These are phyloP conservation scores for Meteorus colon DNA, from an alignment of 2,888 invertebrate species.

Conservation along the genomic window DNA sequence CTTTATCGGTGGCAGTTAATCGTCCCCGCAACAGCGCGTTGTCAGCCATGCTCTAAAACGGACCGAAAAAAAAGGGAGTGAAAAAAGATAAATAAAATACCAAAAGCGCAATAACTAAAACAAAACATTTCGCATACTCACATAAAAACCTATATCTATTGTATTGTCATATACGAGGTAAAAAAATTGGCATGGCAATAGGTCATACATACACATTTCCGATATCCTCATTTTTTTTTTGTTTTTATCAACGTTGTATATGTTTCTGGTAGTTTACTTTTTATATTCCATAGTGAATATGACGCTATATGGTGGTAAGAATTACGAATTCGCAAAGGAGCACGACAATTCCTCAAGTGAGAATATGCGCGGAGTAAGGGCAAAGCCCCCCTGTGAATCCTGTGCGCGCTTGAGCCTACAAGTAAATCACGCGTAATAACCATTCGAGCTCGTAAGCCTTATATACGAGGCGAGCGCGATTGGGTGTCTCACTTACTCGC, in stretches of 20 bases:
- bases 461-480: constrained; percentile 57
- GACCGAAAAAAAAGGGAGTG: not conserved
- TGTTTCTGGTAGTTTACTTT: constrained; percentile 1
- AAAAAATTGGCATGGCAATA: not conserved
- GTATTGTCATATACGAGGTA: not conserved
- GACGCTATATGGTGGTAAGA: constrained; percentile 17
- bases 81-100: constrained; percentile 3
- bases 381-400: constrained; percentile 39
- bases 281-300: constrained; percentile 34
- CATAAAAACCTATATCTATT: not conserved
- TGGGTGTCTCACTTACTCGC: constrained; percentile 47
- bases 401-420: constrained; percentile 49
- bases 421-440: constrained; percentile 62
- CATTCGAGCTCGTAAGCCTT: constrained; percentile 58
- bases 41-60: constrained; percentile 14
- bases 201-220: not conserved
- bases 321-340: constrained; percentile 43
- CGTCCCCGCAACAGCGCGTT: constrained; percentile 29
- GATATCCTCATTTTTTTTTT: not conserved
- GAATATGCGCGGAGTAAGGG: constrained; percentile 12
- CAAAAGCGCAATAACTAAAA: not conserved
- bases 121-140: constrained; percentile 2
- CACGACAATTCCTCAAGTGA: constrained; percentile 42
- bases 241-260: not conserved
- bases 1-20: constrained; percentile 40